These are phyloP conservation scores for fruit fly (Drosophila melanogaster) DNA, from an alignment of 1,140 invertebrate species.

Conservation along the genomic window DNA sequence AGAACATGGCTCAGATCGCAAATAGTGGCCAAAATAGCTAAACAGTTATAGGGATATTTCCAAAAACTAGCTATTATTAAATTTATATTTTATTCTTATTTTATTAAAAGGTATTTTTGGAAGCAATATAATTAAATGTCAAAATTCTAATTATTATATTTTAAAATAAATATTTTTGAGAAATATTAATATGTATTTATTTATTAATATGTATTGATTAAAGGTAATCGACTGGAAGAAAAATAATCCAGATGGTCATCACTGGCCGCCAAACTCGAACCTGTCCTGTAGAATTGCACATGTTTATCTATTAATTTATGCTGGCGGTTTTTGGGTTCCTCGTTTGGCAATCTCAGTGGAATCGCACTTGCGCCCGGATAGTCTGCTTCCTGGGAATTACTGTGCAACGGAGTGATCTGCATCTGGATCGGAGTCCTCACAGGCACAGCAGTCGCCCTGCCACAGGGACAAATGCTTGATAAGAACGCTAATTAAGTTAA, in stretches of 20 bases:
- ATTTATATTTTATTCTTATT: no score
- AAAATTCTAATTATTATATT: no score
- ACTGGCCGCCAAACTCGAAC: conserved; percentile 16
- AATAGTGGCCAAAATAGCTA: not conserved
- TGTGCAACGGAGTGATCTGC: conserved; percentile 22
- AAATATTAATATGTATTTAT: no score
- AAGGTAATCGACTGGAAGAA: no score
- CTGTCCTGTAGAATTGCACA: conserved; percentile 54
- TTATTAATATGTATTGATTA: no score
- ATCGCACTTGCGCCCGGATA: conserved; percentile 57
- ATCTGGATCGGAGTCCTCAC: conserved; percentile 39
- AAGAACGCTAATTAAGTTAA: conserved; percentile 76
- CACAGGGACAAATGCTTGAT: conserved; percentile 63
- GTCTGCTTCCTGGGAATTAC: conserved; percentile 34
- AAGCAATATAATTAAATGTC: no score
- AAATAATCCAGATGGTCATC: conserved; percentile 3
- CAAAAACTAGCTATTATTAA: not conserved
- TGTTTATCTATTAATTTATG: conserved; percentile 81
- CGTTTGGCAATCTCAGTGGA: conserved; percentile 49
- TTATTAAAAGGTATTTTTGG: no score
- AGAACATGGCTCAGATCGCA: conserved; percentile 39
- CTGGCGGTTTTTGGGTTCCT: conserved; percentile 65
- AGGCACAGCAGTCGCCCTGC: conserved; percentile 50
- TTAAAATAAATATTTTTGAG: no score
- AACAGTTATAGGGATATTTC: no score